phyloP scores from a whole-genome alignment of 2,113 vertebrate species.

The Choloepus hoffmanni region DNA sequence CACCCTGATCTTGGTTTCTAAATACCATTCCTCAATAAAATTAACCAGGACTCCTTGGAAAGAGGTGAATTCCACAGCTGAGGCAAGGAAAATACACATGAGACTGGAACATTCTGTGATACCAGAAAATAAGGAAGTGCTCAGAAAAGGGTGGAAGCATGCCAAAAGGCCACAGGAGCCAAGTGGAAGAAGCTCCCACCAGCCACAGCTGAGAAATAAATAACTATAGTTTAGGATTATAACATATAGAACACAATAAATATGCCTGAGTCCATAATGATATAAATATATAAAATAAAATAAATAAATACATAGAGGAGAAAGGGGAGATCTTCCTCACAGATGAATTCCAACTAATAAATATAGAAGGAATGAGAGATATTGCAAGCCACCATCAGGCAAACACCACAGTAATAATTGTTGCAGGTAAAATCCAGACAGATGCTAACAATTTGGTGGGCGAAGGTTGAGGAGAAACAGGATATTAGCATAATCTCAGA shows the following conservation, averaged over 20 bases:
- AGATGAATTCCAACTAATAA: conserved; percentile 55
- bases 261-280: not conserved
- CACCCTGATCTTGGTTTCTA: conserved; percentile 41
- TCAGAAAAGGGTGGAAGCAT: not conserved
- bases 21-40: conserved; percentile 35
- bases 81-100: conserved; percentile 10
- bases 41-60: not conserved
- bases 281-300: not conserved
- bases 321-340: conserved; percentile 1
- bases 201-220: conserved; percentile 23
- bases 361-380: not conserved
- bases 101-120: not conserved
- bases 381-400: not conserved
- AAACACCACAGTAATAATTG: conserved; percentile 2
- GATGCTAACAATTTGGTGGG: conserved; percentile 1
- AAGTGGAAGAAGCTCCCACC: not conserved
- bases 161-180: conserved; percentile 8
- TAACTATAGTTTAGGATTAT: not conserved
- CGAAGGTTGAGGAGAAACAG: not conserved
- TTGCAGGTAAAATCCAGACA: conserved; percentile 12
- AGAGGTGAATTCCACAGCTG: conserved; percentile 10
- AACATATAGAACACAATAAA: conserved; percentile 11
- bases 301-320: not conserved
- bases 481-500: conserved; percentile 20
- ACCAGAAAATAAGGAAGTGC: conserved; percentile 45